Percentiles rank a stretch among this genome's conserved stretches.
Evolutionary conservation across 2,888 invertebrate genomes (phyloP).

Genomic region (Eristalinus sepulchralis): DNA sequence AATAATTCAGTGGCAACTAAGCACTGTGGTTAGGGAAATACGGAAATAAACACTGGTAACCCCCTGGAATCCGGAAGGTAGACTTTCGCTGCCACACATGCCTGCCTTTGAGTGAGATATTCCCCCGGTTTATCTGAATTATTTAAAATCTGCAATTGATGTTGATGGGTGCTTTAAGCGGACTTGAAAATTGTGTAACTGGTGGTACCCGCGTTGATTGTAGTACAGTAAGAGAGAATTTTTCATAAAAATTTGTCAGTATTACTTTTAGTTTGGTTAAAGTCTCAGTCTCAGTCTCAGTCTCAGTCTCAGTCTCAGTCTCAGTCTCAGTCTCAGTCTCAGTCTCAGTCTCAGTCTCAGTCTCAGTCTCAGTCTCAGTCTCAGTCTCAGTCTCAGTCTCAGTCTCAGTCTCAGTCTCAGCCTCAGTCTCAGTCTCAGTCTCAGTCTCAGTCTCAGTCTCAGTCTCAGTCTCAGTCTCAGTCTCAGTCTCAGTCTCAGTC

Average conservation of each 20-base stretch:
- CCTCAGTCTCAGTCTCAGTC: not conserved
- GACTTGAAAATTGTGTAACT: not conserved
- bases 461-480: not conserved
- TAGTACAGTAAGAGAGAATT: too few species aligned
- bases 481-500: slow-evolving; percentile 12
- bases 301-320: slow-evolving; percentile 9
- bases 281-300: slow-evolving; percentile 1
- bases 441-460: too few species aligned
- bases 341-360: slow-evolving; percentile 14
- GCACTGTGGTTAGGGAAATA: slow-evolving; percentile 40
- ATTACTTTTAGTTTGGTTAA: too few species aligned
- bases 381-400: slow-evolving; percentile 7
- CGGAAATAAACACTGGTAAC: slow-evolving; percentile 40
- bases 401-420: not conserved
- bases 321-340: slow-evolving; percentile 17
- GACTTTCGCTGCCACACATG: slow-evolving; percentile 15
- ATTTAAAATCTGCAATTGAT: not conserved
- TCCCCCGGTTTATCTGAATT: not conserved
- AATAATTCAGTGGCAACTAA: slow-evolving; percentile 21
- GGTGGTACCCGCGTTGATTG: too few species aligned
- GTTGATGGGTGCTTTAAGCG: not conserved
- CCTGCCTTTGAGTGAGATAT: not conserved
- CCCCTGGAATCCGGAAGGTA: slow-evolving; percentile 5
- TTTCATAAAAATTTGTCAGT: too few species aligned
- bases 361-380: slow-evolving; percentile 8